These are phyloP conservation scores for Dendrocincla fuliginosa DNA, from an alignment of 2,797 vertebrate species.

Conservation along the genomic window DNA sequence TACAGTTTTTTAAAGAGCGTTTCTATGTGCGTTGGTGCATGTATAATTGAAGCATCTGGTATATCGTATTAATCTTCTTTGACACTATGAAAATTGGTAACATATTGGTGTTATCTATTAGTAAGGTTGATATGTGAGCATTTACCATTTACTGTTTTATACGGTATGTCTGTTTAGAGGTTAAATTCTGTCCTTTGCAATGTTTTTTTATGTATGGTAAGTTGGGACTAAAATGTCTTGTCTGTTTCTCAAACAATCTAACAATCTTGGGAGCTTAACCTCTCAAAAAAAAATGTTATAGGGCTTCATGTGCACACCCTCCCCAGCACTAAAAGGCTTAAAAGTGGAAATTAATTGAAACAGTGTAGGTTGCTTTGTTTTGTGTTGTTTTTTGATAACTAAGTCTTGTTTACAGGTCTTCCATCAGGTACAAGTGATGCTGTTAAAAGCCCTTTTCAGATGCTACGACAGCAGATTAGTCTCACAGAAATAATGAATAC, in stretches of 20 bases:
- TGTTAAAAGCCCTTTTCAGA: constrained; percentile 82
- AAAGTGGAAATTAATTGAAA: neutral
- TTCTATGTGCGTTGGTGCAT: neutral
- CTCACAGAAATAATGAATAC: constrained; percentile 95
- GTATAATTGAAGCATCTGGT: neutral
- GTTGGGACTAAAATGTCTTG: neutral
- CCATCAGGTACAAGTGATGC: constrained; percentile 80
- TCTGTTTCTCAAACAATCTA: neutral
- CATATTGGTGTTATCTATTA: neutral
- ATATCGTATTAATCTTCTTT: neutral
- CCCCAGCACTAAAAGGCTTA: neutral
- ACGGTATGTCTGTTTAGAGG: neutral
- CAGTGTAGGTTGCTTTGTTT: neutral
- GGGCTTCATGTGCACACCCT: neutral
- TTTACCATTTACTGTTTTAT: neutral
- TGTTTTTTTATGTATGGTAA: neutral
- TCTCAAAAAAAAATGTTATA: neutral
- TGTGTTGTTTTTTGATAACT: neutral
- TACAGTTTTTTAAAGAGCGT: neutral
- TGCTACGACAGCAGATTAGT: constrained; percentile 93
- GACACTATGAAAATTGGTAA: neutral
- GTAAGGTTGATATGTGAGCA: neutral
- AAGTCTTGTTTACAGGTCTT: constrained; percentile 63
- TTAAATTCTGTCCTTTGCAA: neutral
- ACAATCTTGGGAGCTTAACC: neutral